phyloP scores from a whole-genome alignment of 2,797 vertebrate species.

The Phataginus tetradactyla region DNA sequence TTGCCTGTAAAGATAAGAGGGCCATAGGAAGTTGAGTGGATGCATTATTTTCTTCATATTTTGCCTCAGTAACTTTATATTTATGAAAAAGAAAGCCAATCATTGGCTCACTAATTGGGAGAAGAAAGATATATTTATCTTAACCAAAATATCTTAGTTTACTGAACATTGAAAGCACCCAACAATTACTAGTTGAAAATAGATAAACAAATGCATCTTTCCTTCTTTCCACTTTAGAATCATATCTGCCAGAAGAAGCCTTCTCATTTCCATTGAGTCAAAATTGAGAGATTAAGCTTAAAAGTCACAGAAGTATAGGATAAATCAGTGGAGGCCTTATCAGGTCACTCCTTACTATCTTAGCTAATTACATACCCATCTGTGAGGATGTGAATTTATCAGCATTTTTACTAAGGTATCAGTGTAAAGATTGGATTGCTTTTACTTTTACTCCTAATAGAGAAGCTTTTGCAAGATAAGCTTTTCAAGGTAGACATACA shows the following conservation, averaged over 20 bases:
- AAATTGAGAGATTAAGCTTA: neutral
- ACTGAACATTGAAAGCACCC: neutral
- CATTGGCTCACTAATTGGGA: neutral
- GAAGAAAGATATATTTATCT: neutral
- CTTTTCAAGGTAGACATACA: neutral
- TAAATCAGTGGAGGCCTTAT: neutral
- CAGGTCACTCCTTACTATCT: neutral
- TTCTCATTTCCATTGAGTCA: neutral
- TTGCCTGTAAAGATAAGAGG: neutral
- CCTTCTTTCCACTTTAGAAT: conserved; percentile 16
- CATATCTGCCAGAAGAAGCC: neutral
- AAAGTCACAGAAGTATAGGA: neutral
- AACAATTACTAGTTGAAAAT: neutral
- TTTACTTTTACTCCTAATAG: neutral
- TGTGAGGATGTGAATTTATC: neutral
- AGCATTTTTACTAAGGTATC: neutral
- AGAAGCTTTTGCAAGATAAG: neutral
- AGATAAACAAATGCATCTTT: neutral
- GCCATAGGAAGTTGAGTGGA: neutral
- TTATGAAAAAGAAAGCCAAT: neutral
- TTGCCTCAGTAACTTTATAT: neutral
- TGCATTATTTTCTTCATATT: neutral
- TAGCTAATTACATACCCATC: neutral
- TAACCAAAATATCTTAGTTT: neutral
- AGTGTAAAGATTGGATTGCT: neutral